A percentile compares a stretch with the other conserved stretches of the same genome.
phyloP scores from a whole-genome alignment of 2,113 vertebrate species.

The Petrocephalus microphthalmus region DNA sequence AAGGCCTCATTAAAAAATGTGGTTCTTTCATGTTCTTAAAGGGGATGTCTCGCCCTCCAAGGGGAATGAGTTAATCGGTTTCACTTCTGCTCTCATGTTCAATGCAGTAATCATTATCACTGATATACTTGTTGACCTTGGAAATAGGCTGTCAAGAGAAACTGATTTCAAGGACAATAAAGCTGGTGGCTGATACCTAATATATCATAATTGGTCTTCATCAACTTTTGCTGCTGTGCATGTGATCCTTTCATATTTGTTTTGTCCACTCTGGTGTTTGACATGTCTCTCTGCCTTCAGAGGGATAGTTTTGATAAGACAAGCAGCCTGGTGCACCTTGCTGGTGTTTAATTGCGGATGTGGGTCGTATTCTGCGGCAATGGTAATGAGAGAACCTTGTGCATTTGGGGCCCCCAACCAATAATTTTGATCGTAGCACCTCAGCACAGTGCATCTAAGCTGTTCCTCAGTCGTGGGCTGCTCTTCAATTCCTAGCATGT shows the following conservation, averaged over 20 bases:
- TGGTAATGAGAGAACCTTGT: background rate
- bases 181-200: background rate
- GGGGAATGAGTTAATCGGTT: background rate
- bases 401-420: conserved; percentile 10
- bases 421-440: conserved; percentile 18
- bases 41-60: background rate
- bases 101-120: background rate
- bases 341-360: conserved; percentile 23
- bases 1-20: background rate
- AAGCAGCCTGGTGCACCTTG: conserved; percentile 22
- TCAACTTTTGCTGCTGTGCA: background rate
- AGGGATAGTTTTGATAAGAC: background rate
- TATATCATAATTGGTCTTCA: background rate
- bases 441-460: background rate
- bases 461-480: background rate
- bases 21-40: background rate
- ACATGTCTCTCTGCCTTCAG: background rate
- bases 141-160: background rate
- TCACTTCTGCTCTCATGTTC: background rate
- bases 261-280: background rate
- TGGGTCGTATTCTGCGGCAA: conserved; percentile 10
- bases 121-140: background rate
- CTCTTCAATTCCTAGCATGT: background rate
- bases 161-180: background rate
- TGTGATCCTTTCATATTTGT: background rate